phyloP scores from a whole-genome alignment of 2,888 invertebrate species.

The Cataglyphis rosenhaueri region DNA sequence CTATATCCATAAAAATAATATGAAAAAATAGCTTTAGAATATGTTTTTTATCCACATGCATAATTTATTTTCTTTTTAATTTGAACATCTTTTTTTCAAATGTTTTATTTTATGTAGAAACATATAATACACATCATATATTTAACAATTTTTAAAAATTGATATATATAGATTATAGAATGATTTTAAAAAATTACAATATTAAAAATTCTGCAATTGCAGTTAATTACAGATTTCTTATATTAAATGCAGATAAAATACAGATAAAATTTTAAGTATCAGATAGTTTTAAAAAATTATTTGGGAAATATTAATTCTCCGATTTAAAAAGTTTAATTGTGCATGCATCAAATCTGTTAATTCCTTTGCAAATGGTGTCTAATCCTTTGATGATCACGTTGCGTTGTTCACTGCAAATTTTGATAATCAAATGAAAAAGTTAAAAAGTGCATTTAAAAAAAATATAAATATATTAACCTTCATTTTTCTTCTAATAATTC shows the following conservation, averaged over 20 bases:
- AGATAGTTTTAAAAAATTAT: not conserved
- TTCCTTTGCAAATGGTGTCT: constrained; percentile 22
- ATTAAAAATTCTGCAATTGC: not conserved
- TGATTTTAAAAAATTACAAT: not conserved
- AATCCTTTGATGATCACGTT: constrained; percentile 43
- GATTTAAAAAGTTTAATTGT: not conserved
- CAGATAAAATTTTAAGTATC: not conserved
- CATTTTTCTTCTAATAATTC: not conserved
- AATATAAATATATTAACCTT: constrained; percentile 51
- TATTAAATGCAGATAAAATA: not conserved
- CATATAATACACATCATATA: not conserved
- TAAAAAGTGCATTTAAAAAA: constrained; percentile 1
- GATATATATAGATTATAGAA: no score
- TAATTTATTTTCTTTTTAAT: not conserved
- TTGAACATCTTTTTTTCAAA: not conserved
- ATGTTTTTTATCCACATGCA: not conserved
- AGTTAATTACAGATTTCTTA: not conserved
- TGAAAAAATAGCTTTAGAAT: not conserved
- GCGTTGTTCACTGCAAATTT: constrained; percentile 36
- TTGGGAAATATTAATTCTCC: not conserved
- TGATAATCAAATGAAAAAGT: not conserved
- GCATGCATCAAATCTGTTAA: constrained; percentile 2
- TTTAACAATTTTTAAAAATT: not conserved
- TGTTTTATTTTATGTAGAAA: not conserved
- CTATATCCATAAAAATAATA: not conserved